Evolutionary conservation across 2,888 invertebrate genomes (phyloP).

Genomic region (Drosophila subquinaria): DNA sequence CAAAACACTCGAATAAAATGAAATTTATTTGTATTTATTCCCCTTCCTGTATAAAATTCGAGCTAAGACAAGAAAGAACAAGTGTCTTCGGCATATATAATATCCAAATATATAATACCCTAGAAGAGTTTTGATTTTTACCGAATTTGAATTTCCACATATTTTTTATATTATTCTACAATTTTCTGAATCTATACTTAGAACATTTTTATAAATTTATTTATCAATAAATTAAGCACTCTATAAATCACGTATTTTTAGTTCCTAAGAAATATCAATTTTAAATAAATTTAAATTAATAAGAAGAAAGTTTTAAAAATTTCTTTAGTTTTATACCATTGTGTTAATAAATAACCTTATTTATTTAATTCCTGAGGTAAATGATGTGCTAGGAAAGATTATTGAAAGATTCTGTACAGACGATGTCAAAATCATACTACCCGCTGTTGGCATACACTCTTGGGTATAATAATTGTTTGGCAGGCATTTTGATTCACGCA

Average conservation of each 20-base stretch:
- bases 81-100: not conserved
- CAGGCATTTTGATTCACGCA: slow-evolving; percentile 27
- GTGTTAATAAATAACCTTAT: too few species aligned
- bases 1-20: slow-evolving; percentile 71
- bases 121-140: not conserved
- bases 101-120: slow-evolving; percentile 2
- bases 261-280: too few species aligned
- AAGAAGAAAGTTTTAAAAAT: too few species aligned
- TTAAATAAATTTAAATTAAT: too few species aligned
- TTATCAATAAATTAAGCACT: too few species aligned
- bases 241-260: too few species aligned
- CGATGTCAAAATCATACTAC: slow-evolving; percentile 2
- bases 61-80: slow-evolving; percentile 34
- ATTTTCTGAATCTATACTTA: not conserved
- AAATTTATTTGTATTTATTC: slow-evolving; percentile 72
- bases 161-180: not conserved
- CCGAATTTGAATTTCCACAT: not conserved
- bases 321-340: too few species aligned
- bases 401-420: too few species aligned
- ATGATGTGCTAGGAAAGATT: too few species aligned
- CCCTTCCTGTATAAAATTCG: slow-evolving; percentile 49
- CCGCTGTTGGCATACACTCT: not conserved
- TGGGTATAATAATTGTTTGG: slow-evolving; percentile 26
- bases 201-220: too few species aligned
- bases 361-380: too few species aligned